Evolutionary conservation across 2,888 invertebrate genomes (phyloP).

Genomic region (Eristalinus aeneus): DNA sequence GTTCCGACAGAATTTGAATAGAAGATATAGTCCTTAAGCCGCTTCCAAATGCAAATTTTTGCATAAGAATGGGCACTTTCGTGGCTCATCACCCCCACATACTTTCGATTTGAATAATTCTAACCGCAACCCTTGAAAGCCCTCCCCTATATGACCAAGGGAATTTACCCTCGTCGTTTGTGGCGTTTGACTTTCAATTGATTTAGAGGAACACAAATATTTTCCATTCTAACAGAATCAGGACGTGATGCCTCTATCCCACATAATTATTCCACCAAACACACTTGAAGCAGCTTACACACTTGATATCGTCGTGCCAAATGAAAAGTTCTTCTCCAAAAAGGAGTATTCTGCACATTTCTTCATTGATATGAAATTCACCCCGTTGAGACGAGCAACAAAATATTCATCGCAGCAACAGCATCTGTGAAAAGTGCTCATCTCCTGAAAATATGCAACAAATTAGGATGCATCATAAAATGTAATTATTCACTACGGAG

Average conservation of each 20-base stretch:
- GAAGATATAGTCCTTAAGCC: not conserved
- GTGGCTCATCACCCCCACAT: too few species aligned
- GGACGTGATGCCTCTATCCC: not conserved
- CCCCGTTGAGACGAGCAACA: not conserved
- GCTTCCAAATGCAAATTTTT: too few species aligned
- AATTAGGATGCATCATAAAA: slow-evolving; percentile 41
- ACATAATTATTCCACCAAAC: not conserved
- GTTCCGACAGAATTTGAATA: too few species aligned
- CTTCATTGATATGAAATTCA: not conserved
- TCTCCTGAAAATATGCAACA: slow-evolving; percentile 16
- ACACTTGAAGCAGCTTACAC: not conserved
- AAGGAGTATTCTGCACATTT: not conserved
- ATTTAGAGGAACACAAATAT: not conserved
- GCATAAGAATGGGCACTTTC: too few species aligned
- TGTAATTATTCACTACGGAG: slow-evolving; percentile 20
- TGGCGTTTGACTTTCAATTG: not conserved
- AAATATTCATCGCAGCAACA: not conserved
- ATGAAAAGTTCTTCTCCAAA: not conserved
- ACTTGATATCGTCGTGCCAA: not conserved
- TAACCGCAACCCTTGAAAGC: too few species aligned
- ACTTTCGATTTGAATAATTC: too few species aligned
- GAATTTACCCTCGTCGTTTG: not conserved
- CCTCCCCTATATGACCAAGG: not conserved
- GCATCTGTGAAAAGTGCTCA: not conserved
- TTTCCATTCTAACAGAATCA: not conserved